Base-by-base conservation (phyloP, 2,113 vertebrate species). In the Megatriorchis doriae region DNA sequence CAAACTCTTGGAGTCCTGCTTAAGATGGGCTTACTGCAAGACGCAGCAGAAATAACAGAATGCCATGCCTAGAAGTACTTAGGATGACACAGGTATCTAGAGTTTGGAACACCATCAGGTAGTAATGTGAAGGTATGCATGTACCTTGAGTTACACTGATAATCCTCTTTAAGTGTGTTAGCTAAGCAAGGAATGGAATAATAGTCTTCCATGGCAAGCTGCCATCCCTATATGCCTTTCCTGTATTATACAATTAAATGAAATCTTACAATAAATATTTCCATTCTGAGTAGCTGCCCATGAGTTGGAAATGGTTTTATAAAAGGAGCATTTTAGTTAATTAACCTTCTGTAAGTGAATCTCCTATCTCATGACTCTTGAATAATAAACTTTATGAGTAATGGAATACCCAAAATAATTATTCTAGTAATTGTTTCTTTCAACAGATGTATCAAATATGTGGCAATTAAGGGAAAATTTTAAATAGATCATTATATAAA, bases 251-350 rank as follows among this genome's bases (percentile, higher is more conserved):
- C 83, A 88, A 90, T 93, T 90, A 90, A 93, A 78, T 81, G 29
- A 88, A 88, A 78, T 58, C 55, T 83, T 93, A 78, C 36, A 88
- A 62, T 75, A 96, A 96, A 67, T 88, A 81, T 96, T 93, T 88
- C 25, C 32, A 81, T 81, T 94, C 62, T 63, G 65, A 23, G 29
- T 74, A 89, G 68, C 65, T 94, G 56, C 36, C 82, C 72, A 40
- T 68, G 26, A 90, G 47, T 88, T 94, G 43, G 47, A 92, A 88
- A 74, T 1, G 2, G 45, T 81, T 92, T 92, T 79, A 43, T 94
- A 61, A 94, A 88, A 59, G 40, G 47, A 90, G 13, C 9, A 42
- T 91, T 96, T 94, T 92, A 95, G 72, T 71, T 94, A 81, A 94
- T 93, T 80, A 94, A 72, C 43, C 77, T 86, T 80, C 65, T 84